These are phyloP conservation scores for Neomonachus schauinslandi DNA, from an alignment of 2,113 vertebrate genomes.

Conservation along the genomic window DNA sequence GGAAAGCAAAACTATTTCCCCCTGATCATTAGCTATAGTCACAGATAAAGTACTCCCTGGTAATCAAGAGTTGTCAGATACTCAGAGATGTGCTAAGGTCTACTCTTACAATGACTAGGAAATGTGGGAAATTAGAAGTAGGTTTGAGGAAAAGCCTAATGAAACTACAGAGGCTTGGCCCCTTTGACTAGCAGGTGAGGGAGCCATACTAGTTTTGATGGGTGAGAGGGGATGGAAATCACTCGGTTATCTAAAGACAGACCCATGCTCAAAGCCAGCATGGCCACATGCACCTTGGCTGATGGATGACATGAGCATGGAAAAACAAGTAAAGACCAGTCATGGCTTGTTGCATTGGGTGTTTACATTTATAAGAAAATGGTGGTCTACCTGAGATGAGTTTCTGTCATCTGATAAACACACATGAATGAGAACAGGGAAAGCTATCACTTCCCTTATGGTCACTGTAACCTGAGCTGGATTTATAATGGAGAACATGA, in stretches of 20 bases:
- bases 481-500: constrained; percentile 23
- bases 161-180: not conserved
- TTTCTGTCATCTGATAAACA: constrained; percentile 42
- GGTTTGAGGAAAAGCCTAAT: not conserved
- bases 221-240: not conserved
- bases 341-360: not conserved
- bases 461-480: not conserved
- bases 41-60: not conserved
- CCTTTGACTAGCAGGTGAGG: not conserved
- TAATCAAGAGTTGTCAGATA: not conserved
- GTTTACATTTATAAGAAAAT: not conserved
- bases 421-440: not conserved
- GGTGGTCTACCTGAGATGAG: constrained; percentile 6
- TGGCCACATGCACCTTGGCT: not conserved
- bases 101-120: not conserved
- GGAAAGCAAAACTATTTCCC: not conserved
- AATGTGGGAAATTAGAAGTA: not conserved
- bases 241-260: not conserved
- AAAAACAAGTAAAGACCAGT: not conserved
- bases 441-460: not conserved
- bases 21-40: not conserved
- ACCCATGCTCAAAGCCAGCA: not conserved
- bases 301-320: not conserved
- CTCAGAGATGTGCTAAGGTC: not conserved
- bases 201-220: not conserved